Evolutionary conservation across 2,797 vertebrate genomes (phyloP).

Genomic region (Peromyscus nudipes): DNA sequence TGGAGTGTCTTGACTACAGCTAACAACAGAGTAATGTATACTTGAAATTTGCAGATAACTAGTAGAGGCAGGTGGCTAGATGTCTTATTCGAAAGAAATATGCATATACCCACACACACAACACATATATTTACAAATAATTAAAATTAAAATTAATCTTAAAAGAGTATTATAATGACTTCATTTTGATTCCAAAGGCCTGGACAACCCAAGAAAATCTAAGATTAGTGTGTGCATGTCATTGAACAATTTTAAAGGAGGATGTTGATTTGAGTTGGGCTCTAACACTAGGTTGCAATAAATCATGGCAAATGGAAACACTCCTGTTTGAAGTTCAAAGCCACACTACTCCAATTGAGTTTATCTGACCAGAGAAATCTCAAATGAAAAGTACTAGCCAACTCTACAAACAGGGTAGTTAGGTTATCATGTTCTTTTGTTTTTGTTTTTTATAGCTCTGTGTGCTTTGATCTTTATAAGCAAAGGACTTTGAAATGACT

Average conservation of each 20-base stretch:
- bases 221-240: neutral
- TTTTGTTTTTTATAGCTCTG: no score
- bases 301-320: neutral
- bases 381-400: neutral
- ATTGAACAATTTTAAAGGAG: neutral
- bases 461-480: neutral
- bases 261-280: neutral
- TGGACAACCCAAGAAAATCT: neutral
- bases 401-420: neutral
- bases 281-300: neutral
- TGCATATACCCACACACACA: neutral
- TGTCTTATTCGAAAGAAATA: neutral
- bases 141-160: neutral
- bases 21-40: neutral
- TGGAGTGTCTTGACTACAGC: neutral
- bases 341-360: neutral
- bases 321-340: neutral
- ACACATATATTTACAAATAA: neutral
- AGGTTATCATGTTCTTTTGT: neutral
- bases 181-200: neutral
- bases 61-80: neutral
- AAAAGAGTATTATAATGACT: neutral
- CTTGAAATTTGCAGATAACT: neutral
- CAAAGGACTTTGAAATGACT: neutral
- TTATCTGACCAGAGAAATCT: neutral